Evolutionary conservation across 2,113 vertebrate genomes (phyloP), one percentile per base, ranked within the genome.

Genomic region (Gymnobelideus leadbeateri): DNA sequence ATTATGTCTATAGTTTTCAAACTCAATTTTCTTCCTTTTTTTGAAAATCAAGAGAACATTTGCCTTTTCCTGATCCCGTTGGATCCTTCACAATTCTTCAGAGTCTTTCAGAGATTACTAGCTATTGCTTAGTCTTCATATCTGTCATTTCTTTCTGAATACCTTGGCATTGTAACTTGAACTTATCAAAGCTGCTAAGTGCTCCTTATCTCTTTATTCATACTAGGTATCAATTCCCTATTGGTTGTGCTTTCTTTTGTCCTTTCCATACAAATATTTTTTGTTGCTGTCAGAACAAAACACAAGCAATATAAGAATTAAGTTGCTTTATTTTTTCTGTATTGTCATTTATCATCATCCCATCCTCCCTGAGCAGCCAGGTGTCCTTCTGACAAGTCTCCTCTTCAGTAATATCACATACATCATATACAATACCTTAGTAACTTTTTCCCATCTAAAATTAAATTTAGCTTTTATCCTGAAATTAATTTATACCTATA

Each of bases 391-490:
- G 16, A 68, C 10, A 37, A 37, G 31, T 37, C 11, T 31, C 16
- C 28, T 68, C 28, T 37, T 37, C 3, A 68, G 10, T 57, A 57
- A 57, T 28, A 11, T 57, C 55, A 57, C 0, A 57, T 26, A 57
- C 2, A 57, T 28, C 25, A 57, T 28, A 10, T 57, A 37, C 28
- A 55, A 51, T 91, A 91, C 12, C 25, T 91, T 89, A n/a, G 90
- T 53, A 43, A 92, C 91, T 92, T 43, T 96, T 8, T 91, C 92
- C 96, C 10, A 55, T 94, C 0, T 7, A 92, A 61, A 93, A 61
- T 89, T 92, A 93, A 95, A 77, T 89, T 89, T 23, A 92, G 61
- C 89, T 92, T 95, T 49, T 94, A n/a, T 94, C 90, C 92, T n/a
- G 92, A 91, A 96, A 95, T 47, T 68, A 37, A 55, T 92, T 95